A percentile compares a stretch with the other conserved stretches of the same genome.
These are phyloP conservation scores for Pararge aegeria DNA, from an alignment of 1,140 invertebrate genomes.

Conservation along the genomic window DNA sequence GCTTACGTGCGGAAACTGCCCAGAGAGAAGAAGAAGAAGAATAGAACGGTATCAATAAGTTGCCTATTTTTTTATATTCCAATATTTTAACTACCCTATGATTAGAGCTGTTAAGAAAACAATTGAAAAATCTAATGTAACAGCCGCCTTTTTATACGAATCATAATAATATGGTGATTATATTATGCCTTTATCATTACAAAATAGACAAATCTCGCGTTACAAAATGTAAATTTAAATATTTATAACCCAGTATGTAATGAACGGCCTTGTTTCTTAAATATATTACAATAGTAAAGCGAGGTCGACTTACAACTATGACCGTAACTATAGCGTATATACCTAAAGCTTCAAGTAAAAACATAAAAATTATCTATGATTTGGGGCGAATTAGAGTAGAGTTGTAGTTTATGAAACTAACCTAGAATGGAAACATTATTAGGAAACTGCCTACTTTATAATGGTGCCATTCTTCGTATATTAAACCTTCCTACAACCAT, in stretches of 20 bases:
- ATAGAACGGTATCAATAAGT: no score
- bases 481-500: no score
- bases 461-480: no score
- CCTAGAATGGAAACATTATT: background rate
- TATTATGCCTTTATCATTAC: background rate
- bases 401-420: constrained; percentile 9
- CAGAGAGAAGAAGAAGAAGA: no score
- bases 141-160: no score
- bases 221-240: constrained; percentile 16
- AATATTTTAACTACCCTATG: no score
- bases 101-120: no score
- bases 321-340: constrained; percentile 1
- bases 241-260: constrained; percentile 26
- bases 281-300: constrained; percentile 37
- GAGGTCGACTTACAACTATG: constrained; percentile 31
- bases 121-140: no score
- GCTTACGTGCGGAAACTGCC: no score
- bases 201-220: constrained; percentile 12
- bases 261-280: constrained; percentile 36
- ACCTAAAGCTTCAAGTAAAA: background rate
- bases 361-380: constrained; percentile 13
- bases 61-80: no score
- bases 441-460: no score
- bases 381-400: background rate
- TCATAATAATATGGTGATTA: no score